Evolutionary conservation across 2,113 vertebrate species (phyloP), one percentile per base, ranked within the genome.

Genomic region (Jaculus jaculus): DNA sequence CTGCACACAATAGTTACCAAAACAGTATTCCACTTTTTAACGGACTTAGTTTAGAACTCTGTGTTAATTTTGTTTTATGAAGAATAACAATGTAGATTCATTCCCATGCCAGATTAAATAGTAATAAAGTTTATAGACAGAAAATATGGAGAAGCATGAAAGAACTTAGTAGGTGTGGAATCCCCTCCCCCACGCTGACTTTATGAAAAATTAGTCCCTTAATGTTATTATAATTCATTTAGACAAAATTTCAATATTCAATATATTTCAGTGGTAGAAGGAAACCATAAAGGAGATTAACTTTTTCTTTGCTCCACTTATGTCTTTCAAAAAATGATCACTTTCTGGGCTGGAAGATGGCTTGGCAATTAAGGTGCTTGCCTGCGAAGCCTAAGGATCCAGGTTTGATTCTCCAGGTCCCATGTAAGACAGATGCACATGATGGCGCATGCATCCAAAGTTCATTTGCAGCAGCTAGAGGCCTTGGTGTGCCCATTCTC

Each of bases 121-220:
- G 28, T 81, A 90, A 66, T 58, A 89, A 87, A 72, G 90, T 23
- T n/a, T 73, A 75, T 77, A 92, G 26, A 39, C 47, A 91, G 75
- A 73, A 84, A 88, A 84, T 95, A 74, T 71, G 84, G 87, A 79
- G 61, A 69, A 39, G 15, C 89, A 51, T 85, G 7, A 34, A 83
- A 96, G 26, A 96, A 60, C 32, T 75, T 89, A 63, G 51, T 34
- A 92, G 95, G 30, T 97, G 79, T 95, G 93, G 92, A 1, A 28
- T 77, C 74, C 9, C 16, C 54, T 58, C 24, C 18, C 61, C 60
- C 68, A 58, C 18, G 47, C 47, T 78, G 54, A 60, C 23, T 93
- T 60, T 72, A 23, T 75, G 66, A 94, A 87, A 10, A 78, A 87
- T 89, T 71, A 78, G 7, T 58, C 20, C 54, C 74, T 90, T 8